phyloP scores from a whole-genome alignment of 2,113 vertebrate genomes.

The Callaeas wilsoni region DNA sequence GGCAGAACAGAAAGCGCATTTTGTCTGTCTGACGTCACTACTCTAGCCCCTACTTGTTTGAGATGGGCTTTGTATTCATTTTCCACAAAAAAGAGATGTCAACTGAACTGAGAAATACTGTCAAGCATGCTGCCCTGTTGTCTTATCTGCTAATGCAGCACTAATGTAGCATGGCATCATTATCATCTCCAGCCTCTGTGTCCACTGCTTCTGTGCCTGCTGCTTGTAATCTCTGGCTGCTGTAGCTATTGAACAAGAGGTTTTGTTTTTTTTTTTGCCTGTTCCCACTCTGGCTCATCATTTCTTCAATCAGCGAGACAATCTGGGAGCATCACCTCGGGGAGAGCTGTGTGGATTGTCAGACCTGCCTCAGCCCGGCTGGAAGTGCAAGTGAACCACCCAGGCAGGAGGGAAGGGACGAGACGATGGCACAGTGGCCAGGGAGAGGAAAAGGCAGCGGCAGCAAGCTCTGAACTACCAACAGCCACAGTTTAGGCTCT shows the following conservation, averaged over 20 bases:
- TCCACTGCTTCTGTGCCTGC: not conserved
- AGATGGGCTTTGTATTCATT: not conserved
- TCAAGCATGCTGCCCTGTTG: not conserved
- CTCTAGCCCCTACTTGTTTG: not conserved
- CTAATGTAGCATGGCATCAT: conserved; percentile 26
- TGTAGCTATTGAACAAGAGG: not conserved
- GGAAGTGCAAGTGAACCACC: not conserved
- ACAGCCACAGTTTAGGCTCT: not conserved
- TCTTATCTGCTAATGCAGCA: conserved; percentile 48
- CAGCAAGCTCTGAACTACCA: conserved; percentile 1
- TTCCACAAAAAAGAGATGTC: conserved; percentile 40
- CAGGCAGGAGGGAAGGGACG: not conserved
- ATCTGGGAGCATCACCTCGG: not conserved
- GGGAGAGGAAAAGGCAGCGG: not conserved
- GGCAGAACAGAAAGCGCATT: conserved; percentile 17
- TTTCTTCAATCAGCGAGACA: not conserved
- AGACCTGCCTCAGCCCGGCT: not conserved
- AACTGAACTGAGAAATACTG: conserved; percentile 7
- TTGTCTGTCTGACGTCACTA: not conserved
- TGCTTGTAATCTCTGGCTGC: not conserved
- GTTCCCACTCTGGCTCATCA: not conserved
- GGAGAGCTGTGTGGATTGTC: not conserved
- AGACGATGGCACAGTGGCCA: not conserved
- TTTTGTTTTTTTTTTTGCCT: not conserved
- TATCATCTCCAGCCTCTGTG: not conserved